Conservation (phyloP, 2,888 invertebrate species). For the Drosophila subsilvestris region DNA sequence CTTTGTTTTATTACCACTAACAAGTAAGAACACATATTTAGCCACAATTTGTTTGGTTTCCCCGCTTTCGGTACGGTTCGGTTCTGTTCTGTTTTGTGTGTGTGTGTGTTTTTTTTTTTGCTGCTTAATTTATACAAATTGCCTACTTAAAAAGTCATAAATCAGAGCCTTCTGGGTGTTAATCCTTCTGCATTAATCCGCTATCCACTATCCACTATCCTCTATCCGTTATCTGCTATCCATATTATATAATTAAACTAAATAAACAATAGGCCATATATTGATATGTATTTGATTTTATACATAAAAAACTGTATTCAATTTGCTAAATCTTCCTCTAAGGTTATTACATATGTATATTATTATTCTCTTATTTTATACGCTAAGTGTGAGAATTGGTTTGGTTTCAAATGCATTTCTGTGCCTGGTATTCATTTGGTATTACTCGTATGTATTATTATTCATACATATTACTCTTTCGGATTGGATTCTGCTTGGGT, state of each 20-base stretch:
- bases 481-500: constrained; percentile 29
- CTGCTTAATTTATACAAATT: constrained; percentile 72
- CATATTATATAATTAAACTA: constrained; percentile 66
- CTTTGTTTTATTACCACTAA: constrained; percentile 73
- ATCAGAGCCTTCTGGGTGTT: constrained; percentile 64
- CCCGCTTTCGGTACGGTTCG: constrained; percentile 26
- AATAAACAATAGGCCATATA: constrained; percentile 83
- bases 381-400: constrained; percentile 42
- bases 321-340: constrained; percentile 57
- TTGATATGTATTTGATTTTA: constrained; percentile 84
- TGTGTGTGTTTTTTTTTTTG: constrained; percentile 31
- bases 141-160: constrained; percentile 75
- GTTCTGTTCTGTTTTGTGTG: constrained; percentile 26
- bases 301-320: constrained; percentile 79
- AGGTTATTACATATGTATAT: no score
- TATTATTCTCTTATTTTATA: constrained; percentile 14
- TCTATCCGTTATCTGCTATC: constrained; percentile 40
- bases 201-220: constrained; percentile 19
- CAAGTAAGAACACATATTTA: constrained; percentile 82
- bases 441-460: constrained; percentile 20
- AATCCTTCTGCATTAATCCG: constrained; percentile 25
- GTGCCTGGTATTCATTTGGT: constrained; percentile 55
- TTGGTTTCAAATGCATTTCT: constrained; percentile 63
- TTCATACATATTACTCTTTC: constrained; percentile 14
- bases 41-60: constrained; percentile 68